Base-by-base conservation (phyloP, 2,888 invertebrate species). In the Agrotis puta region DNA sequence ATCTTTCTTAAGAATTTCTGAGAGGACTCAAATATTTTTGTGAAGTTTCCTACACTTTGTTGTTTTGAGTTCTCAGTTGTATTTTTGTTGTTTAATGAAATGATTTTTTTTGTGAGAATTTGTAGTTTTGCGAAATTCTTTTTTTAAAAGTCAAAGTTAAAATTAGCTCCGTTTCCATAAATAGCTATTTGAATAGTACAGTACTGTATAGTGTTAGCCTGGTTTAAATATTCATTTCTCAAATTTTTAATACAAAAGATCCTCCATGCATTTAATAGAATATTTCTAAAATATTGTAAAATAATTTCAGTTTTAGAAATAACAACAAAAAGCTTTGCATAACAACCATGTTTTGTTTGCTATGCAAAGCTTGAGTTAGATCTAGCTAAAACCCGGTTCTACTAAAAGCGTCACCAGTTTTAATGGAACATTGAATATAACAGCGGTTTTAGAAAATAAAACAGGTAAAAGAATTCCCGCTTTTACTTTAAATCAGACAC, bases 401-500 rank as follows among this genome's bases (percentile, higher is more conserved):
- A 50, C 24, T 61, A 33, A 64, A 76, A 78, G 39, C 53, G 16
- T 3, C 6, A 24, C 43, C 14, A 43, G 24, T 67, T 59, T 57
- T 63, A 78, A 50, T 27, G 2, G 20, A 39, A 39, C 39, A 18
- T 61, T 11, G 61, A 53, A 69, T 68, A 72, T 47, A 81, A 72
- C 48, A 57, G 65, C 11, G 18, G n/a, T 45, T 18, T 18, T 13
- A 70, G 16, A 24, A 16, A 50, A 66, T 61, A 53, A 66, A 65
- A 54, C 68, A 66, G 58, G 58, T 64, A 63, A 64, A 48, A 47
- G 13, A 24, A 50, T 20, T 58, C 27, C 54, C 16, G 20, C 18
- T 45, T 48, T 61, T 59, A 67, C 24, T 14, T 56, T 78, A 75
- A 81, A 81, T 71, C 81, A 81, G 39, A 53, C 18, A 54, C 64